Evolutionary conservation across 1,140 invertebrate genomes (phyloP), one percentile per base, ranked within the genome.

Genomic region (Lithobius niger): DNA sequence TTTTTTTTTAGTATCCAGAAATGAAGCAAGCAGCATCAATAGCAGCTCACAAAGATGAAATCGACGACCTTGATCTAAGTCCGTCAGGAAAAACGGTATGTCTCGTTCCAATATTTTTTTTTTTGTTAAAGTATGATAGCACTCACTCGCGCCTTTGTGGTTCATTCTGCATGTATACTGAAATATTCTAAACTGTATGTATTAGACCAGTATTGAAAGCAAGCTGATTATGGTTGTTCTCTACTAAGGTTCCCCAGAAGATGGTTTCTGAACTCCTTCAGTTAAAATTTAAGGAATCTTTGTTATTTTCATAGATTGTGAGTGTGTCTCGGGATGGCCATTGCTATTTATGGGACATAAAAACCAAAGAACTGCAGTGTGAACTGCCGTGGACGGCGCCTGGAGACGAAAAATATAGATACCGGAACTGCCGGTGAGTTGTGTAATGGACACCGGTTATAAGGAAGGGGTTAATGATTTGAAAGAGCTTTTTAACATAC

Each of bases 1-100:
- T 27, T 42, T 2, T 21, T 18, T 53, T 60, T 24, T 16, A 71
- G 61, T 92, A 89, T 69, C 89, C 90, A 15, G 78, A 82, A 60
- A 74, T 92, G 66, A 74, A 78, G 42, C 76, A 82, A 63, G 60
- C 79, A 19, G 74, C 77, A 61, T 80, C 84, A 58, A 71, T 95
- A 21, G 69, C 80, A 59, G 81, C 78, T 26, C 87, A 91, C 63
- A 76, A 70, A 27, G 83, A 83, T 69, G 88, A 91, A 75, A 82
- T 96, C 55, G 91, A 95, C 69, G 91, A 96, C 69, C 66, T 97
- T 36, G 89, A 94, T 71, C 85, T 96, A 66, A 88, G 83, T 72
- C 80, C 82, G 1, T 78, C 80, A 66, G 79, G 83, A 54, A 81
- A 79, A 59, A 76, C 76, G 65, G 77, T 79, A 68, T n/a, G 45